phyloP scores from a whole-genome alignment of 2,888 invertebrate species.

The Drosophila acutilabella region DNA sequence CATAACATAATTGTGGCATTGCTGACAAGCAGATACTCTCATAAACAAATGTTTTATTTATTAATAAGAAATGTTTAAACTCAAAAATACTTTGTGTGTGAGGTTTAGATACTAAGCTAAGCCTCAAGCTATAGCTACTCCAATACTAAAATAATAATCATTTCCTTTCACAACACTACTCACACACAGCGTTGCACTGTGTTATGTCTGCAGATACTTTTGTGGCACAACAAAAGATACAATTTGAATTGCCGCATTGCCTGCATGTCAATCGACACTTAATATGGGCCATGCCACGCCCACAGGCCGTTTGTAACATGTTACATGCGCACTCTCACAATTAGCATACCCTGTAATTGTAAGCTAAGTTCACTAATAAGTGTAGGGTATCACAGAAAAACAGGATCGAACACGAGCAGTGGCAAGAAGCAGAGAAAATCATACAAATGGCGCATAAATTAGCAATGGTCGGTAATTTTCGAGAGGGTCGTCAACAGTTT shows the following conservation, averaged over 20 bases:
- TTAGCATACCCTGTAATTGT: constrained; percentile 41
- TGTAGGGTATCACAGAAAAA: constrained; percentile 31
- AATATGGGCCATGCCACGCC: constrained; percentile 63
- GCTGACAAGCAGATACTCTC: constrained; percentile 36
- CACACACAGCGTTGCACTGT: neutral
- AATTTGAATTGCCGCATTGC: constrained; percentile 4
- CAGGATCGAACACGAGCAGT: constrained; percentile 30
- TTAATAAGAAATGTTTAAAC: too few species aligned
- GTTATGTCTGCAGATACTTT: neutral
- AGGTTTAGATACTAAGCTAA: too few species aligned
- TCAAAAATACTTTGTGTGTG: too few species aligned
- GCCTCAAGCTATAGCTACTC: too few species aligned
- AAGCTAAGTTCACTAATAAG: constrained; percentile 19
- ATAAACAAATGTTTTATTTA: too few species aligned
- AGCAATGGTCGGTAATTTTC: constrained; percentile 80
- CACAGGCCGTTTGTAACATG: constrained; percentile 20
- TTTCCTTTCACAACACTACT: too few species aligned
- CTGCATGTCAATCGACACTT: constrained; percentile 48
- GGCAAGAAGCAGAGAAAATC: constrained; percentile 58
- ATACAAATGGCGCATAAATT: constrained; percentile 78
- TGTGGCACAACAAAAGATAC: neutral
- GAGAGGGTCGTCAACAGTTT: constrained; percentile 73
- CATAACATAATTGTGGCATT: neutral
- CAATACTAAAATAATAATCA: too few species aligned
- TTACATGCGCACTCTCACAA: constrained; percentile 44